These are phyloP conservation scores for Corella eumyota DNA, from an alignment of 23 tunicate species.

Conservation along the genomic window DNA sequence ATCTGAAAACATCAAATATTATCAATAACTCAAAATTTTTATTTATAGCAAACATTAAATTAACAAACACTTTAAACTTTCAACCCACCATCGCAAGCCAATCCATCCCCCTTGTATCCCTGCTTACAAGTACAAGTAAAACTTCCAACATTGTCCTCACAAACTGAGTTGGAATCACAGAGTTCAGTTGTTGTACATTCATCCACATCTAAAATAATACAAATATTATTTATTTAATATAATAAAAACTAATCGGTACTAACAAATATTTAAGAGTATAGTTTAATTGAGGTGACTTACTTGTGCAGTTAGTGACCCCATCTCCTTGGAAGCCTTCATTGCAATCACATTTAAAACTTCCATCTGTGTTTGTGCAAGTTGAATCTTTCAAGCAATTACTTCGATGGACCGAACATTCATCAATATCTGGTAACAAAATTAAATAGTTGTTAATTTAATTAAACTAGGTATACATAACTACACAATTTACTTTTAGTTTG, in stretches of 20 bases:
- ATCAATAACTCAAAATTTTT: neutral
- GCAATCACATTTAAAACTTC: conserved; percentile 33
- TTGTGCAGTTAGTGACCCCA: too few relatives aligned
- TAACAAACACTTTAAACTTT: neutral
- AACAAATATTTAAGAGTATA: too few relatives aligned
- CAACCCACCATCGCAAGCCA: too few relatives aligned
- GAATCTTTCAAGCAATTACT: conserved; percentile 17
- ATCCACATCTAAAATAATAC: conserved; percentile 13
- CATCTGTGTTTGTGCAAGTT: conserved; percentile 36
- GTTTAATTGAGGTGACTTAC: too few relatives aligned
- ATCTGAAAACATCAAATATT: conserved; percentile 9
- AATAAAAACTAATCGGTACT: too few relatives aligned
- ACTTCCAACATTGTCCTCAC: conserved; percentile 5
- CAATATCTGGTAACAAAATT: conserved; percentile 33
- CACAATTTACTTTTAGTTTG: too few relatives aligned
- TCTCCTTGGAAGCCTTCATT: conserved; percentile 22
- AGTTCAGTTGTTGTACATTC: conserved; percentile 1
- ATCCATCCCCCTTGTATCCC: conserved; percentile 6
- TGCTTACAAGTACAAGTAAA: neutral
- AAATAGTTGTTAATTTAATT: too few relatives aligned
- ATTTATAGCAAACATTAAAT: neutral
- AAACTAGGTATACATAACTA: too few relatives aligned
- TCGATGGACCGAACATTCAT: conserved; percentile 16
- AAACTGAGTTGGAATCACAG: conserved; percentile 7
- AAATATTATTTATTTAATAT: too few relatives aligned